phyloP scores from a whole-genome alignment of 2,797 vertebrate genomes.

The Pseudopleuronectes americanus region DNA sequence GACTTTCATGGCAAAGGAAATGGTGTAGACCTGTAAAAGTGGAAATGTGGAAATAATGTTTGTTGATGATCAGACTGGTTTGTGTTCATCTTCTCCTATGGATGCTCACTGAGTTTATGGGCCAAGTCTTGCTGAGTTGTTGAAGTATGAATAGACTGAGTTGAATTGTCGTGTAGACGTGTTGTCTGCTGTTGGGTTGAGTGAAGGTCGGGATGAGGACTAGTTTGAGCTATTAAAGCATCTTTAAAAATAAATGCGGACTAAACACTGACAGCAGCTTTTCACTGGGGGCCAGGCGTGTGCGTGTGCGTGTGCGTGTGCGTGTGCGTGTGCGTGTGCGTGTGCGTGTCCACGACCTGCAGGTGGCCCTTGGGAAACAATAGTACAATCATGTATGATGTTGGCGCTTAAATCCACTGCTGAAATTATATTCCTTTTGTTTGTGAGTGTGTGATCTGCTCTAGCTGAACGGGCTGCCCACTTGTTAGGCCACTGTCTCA shows the following conservation, averaged over 20 bases:
- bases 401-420: conserved; percentile 3
- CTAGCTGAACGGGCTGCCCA: too few relatives aligned
- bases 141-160: conserved; percentile 1
- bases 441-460: not conserved
- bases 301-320: conserved; percentile 33
- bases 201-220: not conserved
- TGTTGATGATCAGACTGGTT: too few relatives aligned
- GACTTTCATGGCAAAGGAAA: too few relatives aligned
- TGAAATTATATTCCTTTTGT: not conserved
- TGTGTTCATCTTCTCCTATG: too few relatives aligned
- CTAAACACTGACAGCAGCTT: conserved; percentile 57
- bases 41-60: too few relatives aligned
- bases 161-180: not conserved
- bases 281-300: conserved; percentile 73
- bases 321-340: conserved; percentile 15
- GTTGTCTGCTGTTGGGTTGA: not conserved
- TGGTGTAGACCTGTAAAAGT: too few relatives aligned
- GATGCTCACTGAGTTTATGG: not conserved
- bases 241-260: conserved; percentile 66
- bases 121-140: not conserved
- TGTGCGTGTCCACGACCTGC: conserved; percentile 12
- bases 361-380: conserved; percentile 3
- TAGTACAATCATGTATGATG: conserved; percentile 6
- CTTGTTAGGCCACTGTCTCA: not conserved
- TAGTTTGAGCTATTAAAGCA: conserved; percentile 50